These are phyloP conservation scores for Megalopta genalis DNA, from an alignment of 1,140 invertebrate genomes.

Conservation along the genomic window DNA sequence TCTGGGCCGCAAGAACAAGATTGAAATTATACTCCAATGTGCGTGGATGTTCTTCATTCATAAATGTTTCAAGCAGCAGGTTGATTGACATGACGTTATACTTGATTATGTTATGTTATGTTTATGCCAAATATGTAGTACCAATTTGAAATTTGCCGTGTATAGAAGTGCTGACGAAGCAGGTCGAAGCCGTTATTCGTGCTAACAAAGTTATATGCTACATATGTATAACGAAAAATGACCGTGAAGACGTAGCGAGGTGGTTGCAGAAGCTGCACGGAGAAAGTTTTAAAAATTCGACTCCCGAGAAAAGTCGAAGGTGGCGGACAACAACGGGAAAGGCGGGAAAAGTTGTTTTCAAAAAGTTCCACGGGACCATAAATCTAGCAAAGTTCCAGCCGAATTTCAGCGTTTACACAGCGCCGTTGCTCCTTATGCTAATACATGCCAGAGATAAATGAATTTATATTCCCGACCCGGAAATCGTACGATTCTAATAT, in stretches of 20 bases:
- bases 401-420: neutral
- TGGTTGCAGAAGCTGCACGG: neutral
- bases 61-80: too few species aligned
- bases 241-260: neutral
- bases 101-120: too few species aligned
- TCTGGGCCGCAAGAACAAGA: too few species aligned
- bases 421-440: constrained; percentile 5
- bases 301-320: constrained; percentile 16
- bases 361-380: constrained; percentile 22
- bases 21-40: too few species aligned
- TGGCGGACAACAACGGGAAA: constrained; percentile 31
- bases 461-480: neutral
- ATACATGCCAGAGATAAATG: neutral
- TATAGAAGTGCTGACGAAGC: too few species aligned
- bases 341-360: constrained; percentile 7
- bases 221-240: neutral
- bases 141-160: too few species aligned
- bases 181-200: too few species aligned
- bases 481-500: neutral
- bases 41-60: too few species aligned
- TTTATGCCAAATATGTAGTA: too few species aligned
- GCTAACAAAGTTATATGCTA: too few species aligned
- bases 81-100: too few species aligned
- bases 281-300: constrained; percentile 35
- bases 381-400: constrained; percentile 3